Evolutionary conservation across 2,113 vertebrate species (phyloP), one percentile per base, ranked within the genome.

Genomic region (Indri indri): DNA sequence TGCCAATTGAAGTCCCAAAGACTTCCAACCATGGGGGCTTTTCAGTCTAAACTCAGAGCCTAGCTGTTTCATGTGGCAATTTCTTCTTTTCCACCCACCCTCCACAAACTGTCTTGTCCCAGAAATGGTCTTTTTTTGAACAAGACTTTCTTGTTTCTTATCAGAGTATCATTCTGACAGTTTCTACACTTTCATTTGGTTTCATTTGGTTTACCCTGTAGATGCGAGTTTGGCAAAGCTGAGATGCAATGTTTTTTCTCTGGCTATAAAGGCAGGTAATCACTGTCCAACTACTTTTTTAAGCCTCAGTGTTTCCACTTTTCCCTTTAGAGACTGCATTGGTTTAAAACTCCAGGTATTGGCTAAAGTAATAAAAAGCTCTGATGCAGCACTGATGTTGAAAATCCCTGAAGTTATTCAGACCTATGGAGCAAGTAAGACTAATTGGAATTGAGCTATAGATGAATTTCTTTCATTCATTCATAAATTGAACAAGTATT

Each of bases 1-100:
- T 97, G 92, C 8, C 47, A n/a, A 50, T 18, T 97, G 96, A 98
- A 96, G 40, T 88, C 45, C 76, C 63, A 94, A 96, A 87, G 18
- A 95, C 87, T 98, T 96, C 47, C 94, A 97, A 86, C 0, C 76
- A 47, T 2, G 17, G 32, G 2, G 0, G 8, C 32, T 97, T 98
- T 97, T 63, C 94, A 97, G 86, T 96, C n/a, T 57, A 77, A 97
- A 87, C 59, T 89, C 1, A 30, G 47, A 97, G 90, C 14, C 94
- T 85, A 50, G 25, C 94, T 95, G 25, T 93, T 98, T 98, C 90
- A 79, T 94, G 76, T 63, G 50, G 59, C 30, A 45, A 9, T 81
- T 42, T 95, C 50, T 68, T 16, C 18, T 40, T 82, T 82, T 30
- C 65, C 73, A 42, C 30, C 6, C 34, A 87, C 8, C 40, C 25